A percentile compares a stretch with the other conserved stretches of the same genome.
Conservation (phyloP, 1,140 invertebrate genomes). For the Nilaparvata lugens region DNA sequence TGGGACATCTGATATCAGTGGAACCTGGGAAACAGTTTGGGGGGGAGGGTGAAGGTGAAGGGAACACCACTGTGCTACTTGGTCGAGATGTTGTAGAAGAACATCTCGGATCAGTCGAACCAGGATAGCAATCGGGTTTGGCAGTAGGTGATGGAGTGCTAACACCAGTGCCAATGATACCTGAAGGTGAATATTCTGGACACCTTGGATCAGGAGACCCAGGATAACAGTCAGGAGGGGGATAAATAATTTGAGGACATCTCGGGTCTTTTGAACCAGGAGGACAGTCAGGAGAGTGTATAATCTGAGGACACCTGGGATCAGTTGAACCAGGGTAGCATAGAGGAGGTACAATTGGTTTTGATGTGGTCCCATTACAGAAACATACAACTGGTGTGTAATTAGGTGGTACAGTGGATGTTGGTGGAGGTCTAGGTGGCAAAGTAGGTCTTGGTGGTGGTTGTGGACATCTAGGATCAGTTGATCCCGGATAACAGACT, state of each 20-base stretch:
- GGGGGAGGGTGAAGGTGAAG: slow-evolving; percentile 24
- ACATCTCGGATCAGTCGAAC: slow-evolving; percentile 34
- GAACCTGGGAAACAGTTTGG: slow-evolving; percentile 29
- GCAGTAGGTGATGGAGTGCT: slow-evolving; percentile 8
- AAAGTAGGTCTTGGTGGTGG: slow-evolving; percentile 29
- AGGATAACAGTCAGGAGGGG: slow-evolving; percentile 28
- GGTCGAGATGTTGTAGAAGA: slow-evolving; percentile 22
- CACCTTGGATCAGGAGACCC: slow-evolving; percentile 33
- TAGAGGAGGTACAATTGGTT: slow-evolving; percentile 15
- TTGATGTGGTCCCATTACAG: slow-evolving; percentile 24
- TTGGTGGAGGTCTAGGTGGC: slow-evolving; percentile 25
- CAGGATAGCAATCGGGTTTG: slow-evolving; percentile 27
- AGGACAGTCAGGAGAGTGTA: slow-evolving; percentile 27
- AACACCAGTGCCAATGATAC: not conserved
- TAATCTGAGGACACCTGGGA: slow-evolving; percentile 32
- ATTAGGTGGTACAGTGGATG: slow-evolving; percentile 11
- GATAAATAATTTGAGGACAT: slow-evolving; percentile 26
- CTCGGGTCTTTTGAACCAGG: slow-evolving; percentile 35
- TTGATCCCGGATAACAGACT: slow-evolving; percentile 27
- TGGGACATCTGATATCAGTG: slow-evolving; percentile 31
- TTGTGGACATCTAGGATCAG: slow-evolving; percentile 31
- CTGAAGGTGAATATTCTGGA: slow-evolving; percentile 26
- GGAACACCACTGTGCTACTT: slow-evolving; percentile 21
- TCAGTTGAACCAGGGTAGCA: slow-evolving; percentile 34
- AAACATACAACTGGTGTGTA: slow-evolving; percentile 24